A percentile compares a stretch with the other conserved stretches of the same genome.
Conservation (phyloP, 2,797 vertebrate species). For the Pseudochirops cupreus region DNA sequence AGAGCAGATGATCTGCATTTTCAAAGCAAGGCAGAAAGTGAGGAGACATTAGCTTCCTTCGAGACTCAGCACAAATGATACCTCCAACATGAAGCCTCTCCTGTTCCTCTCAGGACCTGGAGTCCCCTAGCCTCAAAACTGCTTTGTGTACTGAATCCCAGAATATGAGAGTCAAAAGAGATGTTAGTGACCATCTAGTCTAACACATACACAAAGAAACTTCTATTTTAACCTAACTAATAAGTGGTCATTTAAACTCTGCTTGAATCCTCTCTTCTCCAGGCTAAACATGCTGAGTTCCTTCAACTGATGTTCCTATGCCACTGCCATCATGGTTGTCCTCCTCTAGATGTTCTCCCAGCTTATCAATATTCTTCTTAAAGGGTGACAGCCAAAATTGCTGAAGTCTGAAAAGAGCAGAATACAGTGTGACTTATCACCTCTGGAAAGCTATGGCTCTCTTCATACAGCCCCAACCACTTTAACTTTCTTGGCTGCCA, state of each 20-base stretch:
- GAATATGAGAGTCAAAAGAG: neutral
- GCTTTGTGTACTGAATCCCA: neutral
- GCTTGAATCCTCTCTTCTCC: neutral
- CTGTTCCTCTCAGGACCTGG: neutral
- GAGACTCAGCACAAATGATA: neutral
- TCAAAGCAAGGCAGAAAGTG: neutral
- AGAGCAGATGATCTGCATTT: neutral
- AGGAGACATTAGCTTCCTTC: neutral
- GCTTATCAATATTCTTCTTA: neutral
- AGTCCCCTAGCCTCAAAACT: neutral
- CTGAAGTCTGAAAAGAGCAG: neutral
- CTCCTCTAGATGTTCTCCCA: neutral
- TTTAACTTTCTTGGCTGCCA: neutral
- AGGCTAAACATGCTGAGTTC: neutral
- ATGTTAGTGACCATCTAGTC: neutral
- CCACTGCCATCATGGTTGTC: neutral
- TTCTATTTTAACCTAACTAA: neutral
- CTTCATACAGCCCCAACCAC: neutral
- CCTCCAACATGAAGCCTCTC: too few relatives aligned
- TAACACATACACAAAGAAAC: neutral
- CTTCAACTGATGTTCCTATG: neutral
- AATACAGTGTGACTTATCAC: neutral
- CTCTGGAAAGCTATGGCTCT: neutral
- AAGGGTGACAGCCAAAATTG: neutral
- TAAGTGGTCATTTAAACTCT: neutral